Percentiles rank a stretch among this genome's conserved stretches.
These are phyloP conservation scores for Bicyclus anynana DNA, from an alignment of 1,140 invertebrate genomes.

Conservation along the genomic window DNA sequence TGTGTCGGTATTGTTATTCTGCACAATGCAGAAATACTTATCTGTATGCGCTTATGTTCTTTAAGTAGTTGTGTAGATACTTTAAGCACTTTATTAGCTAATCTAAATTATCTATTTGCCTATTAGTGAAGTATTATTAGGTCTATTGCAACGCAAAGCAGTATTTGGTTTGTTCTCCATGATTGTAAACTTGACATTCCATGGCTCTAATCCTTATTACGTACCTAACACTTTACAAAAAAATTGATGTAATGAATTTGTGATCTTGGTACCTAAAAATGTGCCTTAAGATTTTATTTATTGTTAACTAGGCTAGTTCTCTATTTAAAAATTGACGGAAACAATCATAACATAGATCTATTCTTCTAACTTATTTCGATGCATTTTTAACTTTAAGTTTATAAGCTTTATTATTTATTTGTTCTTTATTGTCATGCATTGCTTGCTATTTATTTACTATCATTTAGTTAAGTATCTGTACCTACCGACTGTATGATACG, in stretches of 20 bases:
- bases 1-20: conserved; percentile 77
- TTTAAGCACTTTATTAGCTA: conserved; percentile 47
- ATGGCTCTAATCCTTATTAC: conserved; percentile 49
- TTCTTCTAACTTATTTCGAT: conserved; percentile 55
- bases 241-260: conserved; percentile 55
- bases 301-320: conserved; percentile 70
- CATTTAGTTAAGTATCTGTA: conserved; percentile 6
- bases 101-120: conserved; percentile 41
- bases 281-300: conserved; percentile 76
- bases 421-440: conserved; percentile 16
- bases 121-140: conserved; percentile 26
- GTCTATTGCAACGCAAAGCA: conserved; percentile 39
- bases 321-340: conserved; percentile 65
- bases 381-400: conserved; percentile 33
- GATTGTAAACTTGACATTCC: conserved; percentile 67
- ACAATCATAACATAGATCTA: conserved; percentile 32
- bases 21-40: conserved; percentile 77
- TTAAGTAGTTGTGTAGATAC: conserved; percentile 63
- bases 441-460: conserved; percentile 19
- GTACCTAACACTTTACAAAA: conserved; percentile 36
- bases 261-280: conserved; percentile 71
- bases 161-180: conserved; percentile 32
- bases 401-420: conserved; percentile 44
- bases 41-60: conserved; percentile 74
- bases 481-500: not conserved